Percentiles rank a stretch among this genome's conserved stretches.
These are phyloP conservation scores for Sebastes wilsoni DNA, from an alignment of 2,797 vertebrate genomes.

Conservation along the genomic window DNA sequence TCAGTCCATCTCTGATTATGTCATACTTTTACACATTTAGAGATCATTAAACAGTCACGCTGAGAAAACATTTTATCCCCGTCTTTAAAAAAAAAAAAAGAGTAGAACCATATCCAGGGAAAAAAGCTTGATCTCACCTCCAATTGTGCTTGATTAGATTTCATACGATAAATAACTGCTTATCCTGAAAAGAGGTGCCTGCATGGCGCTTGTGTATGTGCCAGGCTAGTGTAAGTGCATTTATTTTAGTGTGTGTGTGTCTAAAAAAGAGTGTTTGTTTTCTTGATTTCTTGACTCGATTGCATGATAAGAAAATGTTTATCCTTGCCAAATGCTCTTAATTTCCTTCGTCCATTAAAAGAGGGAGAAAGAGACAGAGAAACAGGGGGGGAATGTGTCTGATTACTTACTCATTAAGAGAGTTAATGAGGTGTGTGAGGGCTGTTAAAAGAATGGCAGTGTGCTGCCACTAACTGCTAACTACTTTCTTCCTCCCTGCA, in stretches of 20 bases:
- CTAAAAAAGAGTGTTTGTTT: constrained; percentile 55
- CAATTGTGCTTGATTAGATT: constrained; percentile 31
- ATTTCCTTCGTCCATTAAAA: constrained; percentile 60
- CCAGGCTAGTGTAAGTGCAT: constrained; percentile 8
- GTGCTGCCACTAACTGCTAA: constrained; percentile 76
- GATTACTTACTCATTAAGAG: constrained; percentile 90
- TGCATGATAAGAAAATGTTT: constrained; percentile 64
- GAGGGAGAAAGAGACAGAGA: constrained; percentile 40
- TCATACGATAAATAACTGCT: constrained; percentile 11
- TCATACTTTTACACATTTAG: neutral
- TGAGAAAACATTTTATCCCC: neutral
- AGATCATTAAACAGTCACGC: neutral
- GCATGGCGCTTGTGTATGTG: neutral
- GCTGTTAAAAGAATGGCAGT: constrained; percentile 78
- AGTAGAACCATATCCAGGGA: neutral
- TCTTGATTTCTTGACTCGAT: constrained; percentile 36
- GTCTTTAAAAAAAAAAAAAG: neutral
- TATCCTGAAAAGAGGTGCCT: constrained; percentile 10
- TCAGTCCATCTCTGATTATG: neutral
- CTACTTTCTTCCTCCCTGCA: constrained; percentile 72
- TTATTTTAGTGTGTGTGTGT: constrained; percentile 8
- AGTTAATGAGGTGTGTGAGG: constrained; percentile 83
- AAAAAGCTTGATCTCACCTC: neutral
- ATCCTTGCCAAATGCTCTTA: constrained; percentile 49
- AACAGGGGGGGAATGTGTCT: constrained; percentile 83